Evolutionary conservation across 1,140 invertebrate species (phyloP).

Genomic region (Calliopsis andreniformis): DNA sequence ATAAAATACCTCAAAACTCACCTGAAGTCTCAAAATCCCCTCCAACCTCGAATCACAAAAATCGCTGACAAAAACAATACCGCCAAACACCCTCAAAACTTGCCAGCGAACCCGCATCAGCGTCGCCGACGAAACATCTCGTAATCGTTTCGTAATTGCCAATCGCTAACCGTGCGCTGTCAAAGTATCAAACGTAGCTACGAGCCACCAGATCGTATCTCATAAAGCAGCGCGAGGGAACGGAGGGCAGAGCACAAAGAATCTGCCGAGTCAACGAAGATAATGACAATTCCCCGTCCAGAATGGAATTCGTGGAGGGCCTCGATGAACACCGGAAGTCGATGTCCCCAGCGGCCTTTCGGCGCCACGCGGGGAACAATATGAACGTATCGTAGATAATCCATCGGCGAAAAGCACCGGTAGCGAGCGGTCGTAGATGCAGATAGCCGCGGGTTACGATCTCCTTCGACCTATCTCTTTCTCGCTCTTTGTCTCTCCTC

Average conservation of each 20-base stretch:
- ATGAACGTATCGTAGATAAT: slow-evolving; percentile 51
- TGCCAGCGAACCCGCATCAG: too few species aligned
- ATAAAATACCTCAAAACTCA: too few species aligned
- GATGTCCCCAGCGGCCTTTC: slow-evolving; percentile 45
- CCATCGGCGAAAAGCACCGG: slow-evolving; percentile 41
- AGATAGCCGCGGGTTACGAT: slow-evolving; percentile 49
- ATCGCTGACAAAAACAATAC: too few species aligned
- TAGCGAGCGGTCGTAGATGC: slow-evolving; percentile 55
- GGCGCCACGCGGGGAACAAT: slow-evolving; percentile 25
- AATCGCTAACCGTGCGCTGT: slow-evolving; percentile 7
- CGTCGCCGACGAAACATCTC: not conserved
- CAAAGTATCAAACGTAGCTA: not conserved
- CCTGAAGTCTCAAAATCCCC: too few species aligned
- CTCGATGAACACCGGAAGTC: slow-evolving; percentile 62
- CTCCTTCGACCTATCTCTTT: not conserved
- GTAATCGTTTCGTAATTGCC: slow-evolving; percentile 32
- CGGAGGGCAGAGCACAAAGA: slow-evolving; percentile 16
- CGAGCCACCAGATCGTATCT: slow-evolving; percentile 14
- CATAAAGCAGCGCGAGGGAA: not conserved
- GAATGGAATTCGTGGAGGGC: slow-evolving; percentile 34
- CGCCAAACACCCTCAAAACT: too few species aligned
- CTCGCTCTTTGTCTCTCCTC: too few species aligned
- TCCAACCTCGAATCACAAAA: too few species aligned
- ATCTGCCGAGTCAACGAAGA: slow-evolving; percentile 68
- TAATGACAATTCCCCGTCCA: slow-evolving; percentile 59